Evolutionary conservation across 2,797 vertebrate species (phyloP), one percentile per base, ranked within the genome.

Genomic region (Amblyopsis hoosieri): DNA sequence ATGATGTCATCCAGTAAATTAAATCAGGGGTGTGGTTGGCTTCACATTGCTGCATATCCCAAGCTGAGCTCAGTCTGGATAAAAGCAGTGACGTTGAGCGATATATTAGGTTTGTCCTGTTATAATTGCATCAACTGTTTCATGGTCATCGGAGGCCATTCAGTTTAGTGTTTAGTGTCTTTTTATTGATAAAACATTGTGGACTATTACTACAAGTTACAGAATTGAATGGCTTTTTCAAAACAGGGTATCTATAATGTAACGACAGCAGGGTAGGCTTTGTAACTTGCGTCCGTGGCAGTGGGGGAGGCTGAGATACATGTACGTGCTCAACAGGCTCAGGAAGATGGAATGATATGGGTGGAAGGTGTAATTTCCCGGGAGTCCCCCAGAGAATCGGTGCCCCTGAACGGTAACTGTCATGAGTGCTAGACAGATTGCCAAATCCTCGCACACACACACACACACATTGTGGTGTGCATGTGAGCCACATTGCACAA

Each of bases 41-140:
- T 75, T 66, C 13, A 50, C 10, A 9, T 42, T 42, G 0, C 55
- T 52, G 45, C 8, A 37, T 19, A 19, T 64, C 42, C n/a, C n/a
- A 9, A 10, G 57, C 68, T 64, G 73, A 19, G 37, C 54, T 50
- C 51, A 4, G 51, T 14, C 52, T 57, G 65, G 51, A 64, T 85
- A 76, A 84, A 84, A 74, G 73, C 74, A 68, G 72, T 49, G 78
- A 66, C 57, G 75, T 60, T 71, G 78, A 84, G 74, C 60, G 47
- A 57, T 64, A 71, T 75, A 79, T 84, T 75, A 85, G 74, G 72
- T 42, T 42, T 42, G 37, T 42, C 69, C 72, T 66, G 81, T 76
- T 67, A 84, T 91, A 87, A 89, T 85, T 87, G 83, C 82, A 87
- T 89, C 81, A 58, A 50, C 85, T 69, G 78, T 85, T 76, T 81